phyloP scores from a whole-genome alignment of 2,797 vertebrate species.

The Rhinatrema bivittatum region DNA sequence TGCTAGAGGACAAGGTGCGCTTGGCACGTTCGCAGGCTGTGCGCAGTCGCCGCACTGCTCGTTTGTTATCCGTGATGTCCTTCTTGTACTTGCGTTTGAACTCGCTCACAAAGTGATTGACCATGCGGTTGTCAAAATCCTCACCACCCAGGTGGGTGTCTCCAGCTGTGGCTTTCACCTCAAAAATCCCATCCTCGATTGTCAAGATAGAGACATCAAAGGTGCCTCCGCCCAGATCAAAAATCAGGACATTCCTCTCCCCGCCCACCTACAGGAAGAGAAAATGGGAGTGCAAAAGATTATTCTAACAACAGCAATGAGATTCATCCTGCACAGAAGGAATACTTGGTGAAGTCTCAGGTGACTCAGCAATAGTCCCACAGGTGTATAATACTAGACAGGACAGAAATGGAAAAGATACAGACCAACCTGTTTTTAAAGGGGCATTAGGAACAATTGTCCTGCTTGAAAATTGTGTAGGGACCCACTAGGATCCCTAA shows the following conservation, averaged over 20 bases:
- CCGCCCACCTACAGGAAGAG: constrained; percentile 30
- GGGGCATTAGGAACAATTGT: too few species aligned
- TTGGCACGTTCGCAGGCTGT: constrained; percentile 71
- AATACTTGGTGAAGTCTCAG: too few species aligned
- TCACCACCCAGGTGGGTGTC: constrained; percentile 78
- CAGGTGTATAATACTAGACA: too few species aligned
- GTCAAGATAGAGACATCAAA: constrained; percentile 83
- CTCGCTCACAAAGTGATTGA: constrained; percentile 77
- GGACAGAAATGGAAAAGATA: too few species aligned
- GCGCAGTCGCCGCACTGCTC: constrained; percentile 70
- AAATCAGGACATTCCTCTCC: constrained; percentile 79
- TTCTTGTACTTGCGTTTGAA: constrained; percentile 82
- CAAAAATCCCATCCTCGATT: constrained; percentile 81
- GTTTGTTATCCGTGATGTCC: constrained; percentile 79
- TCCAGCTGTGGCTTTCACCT: constrained; percentile 78
- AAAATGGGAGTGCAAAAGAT: neutral
- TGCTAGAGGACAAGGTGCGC: constrained; percentile 70
- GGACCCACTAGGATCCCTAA: too few species aligned
- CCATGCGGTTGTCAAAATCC: constrained; percentile 78
- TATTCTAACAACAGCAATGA: too few species aligned
- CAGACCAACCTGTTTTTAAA: too few species aligned
- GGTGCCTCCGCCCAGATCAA: constrained; percentile 80
- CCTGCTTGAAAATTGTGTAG: too few species aligned
- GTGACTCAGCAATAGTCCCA: too few species aligned
- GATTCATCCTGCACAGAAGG: too few species aligned